phyloP scores from a whole-genome alignment of 2,113 vertebrate genomes.

The Prinia subflava region DNA sequence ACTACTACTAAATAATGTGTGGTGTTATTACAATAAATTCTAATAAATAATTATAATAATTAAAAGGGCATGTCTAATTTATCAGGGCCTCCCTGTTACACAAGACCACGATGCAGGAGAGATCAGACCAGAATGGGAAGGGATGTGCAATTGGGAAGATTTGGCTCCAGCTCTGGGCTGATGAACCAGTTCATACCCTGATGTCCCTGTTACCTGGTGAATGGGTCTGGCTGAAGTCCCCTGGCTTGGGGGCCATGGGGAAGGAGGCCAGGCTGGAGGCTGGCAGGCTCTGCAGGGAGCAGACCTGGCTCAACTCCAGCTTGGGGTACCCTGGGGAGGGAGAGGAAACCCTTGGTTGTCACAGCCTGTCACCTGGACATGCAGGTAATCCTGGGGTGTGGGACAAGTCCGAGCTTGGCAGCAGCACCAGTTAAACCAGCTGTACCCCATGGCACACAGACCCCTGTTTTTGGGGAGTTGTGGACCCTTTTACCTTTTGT shows the following conservation, averaged over 20 bases:
- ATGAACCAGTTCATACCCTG: accelerated
- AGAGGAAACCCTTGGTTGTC: background rate
- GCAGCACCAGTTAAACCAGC: background rate
- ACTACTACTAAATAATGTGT: background rate
- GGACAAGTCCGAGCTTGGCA: background rate
- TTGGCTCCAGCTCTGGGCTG: accelerated
- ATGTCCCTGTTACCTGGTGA: constrained; percentile 71
- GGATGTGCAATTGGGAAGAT: accelerated
- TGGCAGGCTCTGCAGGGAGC: constrained; percentile 41
- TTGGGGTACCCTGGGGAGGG: constrained; percentile 23
- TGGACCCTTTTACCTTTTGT: constrained; percentile 35
- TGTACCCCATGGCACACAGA: background rate
- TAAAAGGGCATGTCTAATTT: background rate
- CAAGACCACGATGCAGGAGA: background rate
- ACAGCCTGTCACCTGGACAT: background rate
- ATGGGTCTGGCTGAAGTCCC: constrained; percentile 66
- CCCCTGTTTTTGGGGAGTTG: accelerated
- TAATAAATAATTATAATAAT: background rate
- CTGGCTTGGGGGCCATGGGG: constrained; percentile 55
- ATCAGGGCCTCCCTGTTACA: background rate
- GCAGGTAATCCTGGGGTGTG: background rate
- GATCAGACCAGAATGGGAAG: accelerated
- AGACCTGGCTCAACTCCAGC: background rate
- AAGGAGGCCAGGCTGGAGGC: constrained; percentile 69
- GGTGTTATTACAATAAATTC: background rate